phyloP scores from a whole-genome alignment of 23 tunicate genomes.

The Trididemnum miniatum region DNA sequence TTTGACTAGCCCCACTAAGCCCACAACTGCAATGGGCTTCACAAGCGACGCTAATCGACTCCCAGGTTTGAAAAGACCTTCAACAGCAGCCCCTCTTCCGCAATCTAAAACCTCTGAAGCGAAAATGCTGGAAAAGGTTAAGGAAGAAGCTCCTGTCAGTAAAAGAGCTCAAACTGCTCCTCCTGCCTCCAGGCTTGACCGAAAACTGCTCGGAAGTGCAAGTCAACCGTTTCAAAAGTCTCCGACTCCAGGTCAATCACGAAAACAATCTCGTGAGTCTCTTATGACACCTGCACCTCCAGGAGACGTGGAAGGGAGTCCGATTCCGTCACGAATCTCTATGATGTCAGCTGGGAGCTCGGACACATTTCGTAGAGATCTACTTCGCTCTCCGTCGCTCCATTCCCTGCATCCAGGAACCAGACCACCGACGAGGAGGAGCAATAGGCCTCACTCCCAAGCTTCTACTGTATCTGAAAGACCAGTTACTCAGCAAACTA shows the following conservation, averaged over 20 bases:
- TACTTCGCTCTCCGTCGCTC: background rate
- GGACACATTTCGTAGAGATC: conserved; percentile 14
- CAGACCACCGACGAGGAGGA: background rate
- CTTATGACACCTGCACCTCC: background rate
- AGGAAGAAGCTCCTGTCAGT: background rate
- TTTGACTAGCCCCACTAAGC: conserved; percentile 76
- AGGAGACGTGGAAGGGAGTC: background rate
- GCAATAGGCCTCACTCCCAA: conserved; percentile 17
- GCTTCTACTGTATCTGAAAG: conserved; percentile 48
- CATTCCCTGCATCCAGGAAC: background rate
- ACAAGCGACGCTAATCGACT: conserved; percentile 10
- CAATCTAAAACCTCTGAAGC: background rate
- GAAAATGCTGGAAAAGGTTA: background rate
- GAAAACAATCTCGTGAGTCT: background rate
- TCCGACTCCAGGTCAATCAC: background rate
- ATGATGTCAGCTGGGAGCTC: conserved; percentile 80
- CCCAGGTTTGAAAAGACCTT: conserved; percentile 1
- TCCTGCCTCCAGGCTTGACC: conserved; percentile 8
- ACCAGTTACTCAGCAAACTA: conserved; percentile 24
- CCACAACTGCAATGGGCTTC: conserved; percentile 77
- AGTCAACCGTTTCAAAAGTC: background rate
- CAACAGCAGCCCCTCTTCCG: conserved; percentile 3
- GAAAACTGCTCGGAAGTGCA: background rate
- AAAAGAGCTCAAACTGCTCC: conserved; percentile 62
- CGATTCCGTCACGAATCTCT: conserved; percentile 44